These are phyloP conservation scores for Rhamphomyia laevipes DNA, from an alignment of 2,888 invertebrate genomes.

Conservation along the genomic window DNA sequence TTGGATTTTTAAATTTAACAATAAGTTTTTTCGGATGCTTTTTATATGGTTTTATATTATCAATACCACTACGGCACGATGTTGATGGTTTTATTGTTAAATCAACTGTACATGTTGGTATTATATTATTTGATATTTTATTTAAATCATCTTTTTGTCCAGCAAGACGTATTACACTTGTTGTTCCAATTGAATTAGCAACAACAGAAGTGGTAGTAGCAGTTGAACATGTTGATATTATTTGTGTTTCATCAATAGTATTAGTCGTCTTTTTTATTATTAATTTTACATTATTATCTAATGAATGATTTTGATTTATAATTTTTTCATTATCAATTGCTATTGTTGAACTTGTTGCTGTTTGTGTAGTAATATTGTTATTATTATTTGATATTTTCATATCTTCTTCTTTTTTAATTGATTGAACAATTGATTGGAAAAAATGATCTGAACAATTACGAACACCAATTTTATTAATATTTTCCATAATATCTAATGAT, in stretches of 20 bases:
- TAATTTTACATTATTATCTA: background rate
- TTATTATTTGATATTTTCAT: background rate
- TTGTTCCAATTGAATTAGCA: constrained; percentile 22
- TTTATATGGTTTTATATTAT: background rate
- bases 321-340: constrained; percentile 17
- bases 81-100: constrained; percentile 9
- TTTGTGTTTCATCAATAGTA: constrained; percentile 19
- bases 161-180: constrained; percentile 36
- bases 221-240: constrained; percentile 7
- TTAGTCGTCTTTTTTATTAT: constrained; percentile 10
- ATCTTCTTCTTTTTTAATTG: constrained; percentile 4
- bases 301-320: background rate
- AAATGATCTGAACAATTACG: background rate
- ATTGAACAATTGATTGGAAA: constrained; percentile 7
- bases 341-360: constrained; percentile 14
- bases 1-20: constrained; percentile 17
- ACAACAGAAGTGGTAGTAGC: background rate
- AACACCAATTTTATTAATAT: constrained; percentile 19
- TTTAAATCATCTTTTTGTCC: constrained; percentile 12
- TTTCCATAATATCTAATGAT: constrained; percentile 34
- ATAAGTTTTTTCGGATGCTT: constrained; percentile 15
- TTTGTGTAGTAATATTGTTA: constrained; percentile 1
- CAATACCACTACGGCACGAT: background rate
- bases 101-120: background rate
- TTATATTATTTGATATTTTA: background rate